A percentile compares a stretch with the other conserved stretches of the same genome.
These are phyloP conservation scores for Spondyliosoma cantharus DNA, from an alignment of 2,797 vertebrate genomes.

Conservation along the genomic window DNA sequence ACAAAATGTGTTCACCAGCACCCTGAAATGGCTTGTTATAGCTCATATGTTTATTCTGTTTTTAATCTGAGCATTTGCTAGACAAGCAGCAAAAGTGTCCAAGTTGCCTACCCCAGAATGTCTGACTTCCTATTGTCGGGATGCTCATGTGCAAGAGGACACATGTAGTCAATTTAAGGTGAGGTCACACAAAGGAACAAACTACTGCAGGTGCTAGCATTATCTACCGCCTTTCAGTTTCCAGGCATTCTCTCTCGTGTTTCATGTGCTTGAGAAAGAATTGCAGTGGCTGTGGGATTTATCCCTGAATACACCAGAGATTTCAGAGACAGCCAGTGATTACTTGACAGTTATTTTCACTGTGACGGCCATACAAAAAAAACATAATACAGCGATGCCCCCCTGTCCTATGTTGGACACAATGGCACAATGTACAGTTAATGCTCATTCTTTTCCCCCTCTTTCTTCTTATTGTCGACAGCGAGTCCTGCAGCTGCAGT, in stretches of 20 bases:
- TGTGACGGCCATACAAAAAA: neutral
- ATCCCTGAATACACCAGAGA: neutral
- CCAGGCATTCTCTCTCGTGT: neutral
- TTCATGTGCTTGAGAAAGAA: conserved; percentile 5
- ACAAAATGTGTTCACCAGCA: neutral
- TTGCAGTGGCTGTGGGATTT: neutral
- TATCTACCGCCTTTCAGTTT: neutral
- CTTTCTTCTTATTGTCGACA: neutral
- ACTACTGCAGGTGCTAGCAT: conserved; percentile 14
- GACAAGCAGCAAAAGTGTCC: neutral
- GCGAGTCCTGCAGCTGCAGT: neutral
- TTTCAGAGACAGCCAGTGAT: neutral
- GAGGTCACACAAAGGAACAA: neutral
- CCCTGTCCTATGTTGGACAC: neutral
- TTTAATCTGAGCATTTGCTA: neutral
- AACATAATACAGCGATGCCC: neutral
- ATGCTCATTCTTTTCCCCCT: neutral
- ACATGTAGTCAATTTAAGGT: neutral
- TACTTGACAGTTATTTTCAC: neutral
- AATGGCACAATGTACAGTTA: neutral
- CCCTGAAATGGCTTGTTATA: neutral
- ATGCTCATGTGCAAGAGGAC: neutral
- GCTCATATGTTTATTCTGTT: neutral
- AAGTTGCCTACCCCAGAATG: neutral
- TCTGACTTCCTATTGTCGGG: neutral